Percentiles rank a stretch among this genome's conserved stretches.
Evolutionary conservation across 2,113 vertebrate genomes (phyloP).

Genomic region (Lichenostomus cassidix): DNA sequence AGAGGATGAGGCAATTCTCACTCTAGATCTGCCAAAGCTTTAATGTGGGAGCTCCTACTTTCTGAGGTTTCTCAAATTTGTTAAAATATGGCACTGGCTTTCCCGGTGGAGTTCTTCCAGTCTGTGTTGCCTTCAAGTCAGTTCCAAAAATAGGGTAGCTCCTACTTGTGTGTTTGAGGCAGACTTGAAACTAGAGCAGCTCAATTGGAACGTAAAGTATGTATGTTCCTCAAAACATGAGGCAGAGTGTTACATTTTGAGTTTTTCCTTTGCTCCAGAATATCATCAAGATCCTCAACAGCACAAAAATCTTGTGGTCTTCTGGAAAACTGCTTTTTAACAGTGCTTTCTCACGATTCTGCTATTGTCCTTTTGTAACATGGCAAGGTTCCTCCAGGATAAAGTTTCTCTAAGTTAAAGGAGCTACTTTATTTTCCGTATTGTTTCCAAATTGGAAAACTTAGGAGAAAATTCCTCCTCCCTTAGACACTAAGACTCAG

Average conservation of each 20-base stretch:
- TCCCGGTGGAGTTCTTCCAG: slow-evolving; percentile 7
- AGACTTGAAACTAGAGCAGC: slow-evolving; percentile 3
- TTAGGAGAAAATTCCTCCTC: neutral
- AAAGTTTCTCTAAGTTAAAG: neutral
- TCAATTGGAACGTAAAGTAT: neutral
- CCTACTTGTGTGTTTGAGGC: neutral
- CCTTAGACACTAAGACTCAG: neutral
- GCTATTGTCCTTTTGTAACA: neutral
- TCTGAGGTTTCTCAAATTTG: neutral
- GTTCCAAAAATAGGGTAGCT: slow-evolving; percentile 27
- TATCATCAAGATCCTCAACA: neutral
- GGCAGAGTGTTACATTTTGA: neutral
- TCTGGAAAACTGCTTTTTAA: neutral
- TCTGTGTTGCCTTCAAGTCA: neutral
- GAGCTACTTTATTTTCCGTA: neutral
- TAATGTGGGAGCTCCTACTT: neutral
- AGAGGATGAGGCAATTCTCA: neutral
- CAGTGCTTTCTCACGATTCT: neutral
- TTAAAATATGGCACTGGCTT: slow-evolving; percentile 1
- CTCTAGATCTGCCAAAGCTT: neutral
- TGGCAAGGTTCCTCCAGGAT: neutral
- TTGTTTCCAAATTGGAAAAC: neutral
- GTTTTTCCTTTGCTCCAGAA: neutral
- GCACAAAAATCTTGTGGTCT: neutral
- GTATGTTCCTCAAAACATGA: neutral